Percentiles rank a stretch among this genome's conserved stretches.
These are phyloP conservation scores for Manis pentadactyla DNA, from an alignment of 2,797 vertebrate genomes.

Conservation along the genomic window DNA sequence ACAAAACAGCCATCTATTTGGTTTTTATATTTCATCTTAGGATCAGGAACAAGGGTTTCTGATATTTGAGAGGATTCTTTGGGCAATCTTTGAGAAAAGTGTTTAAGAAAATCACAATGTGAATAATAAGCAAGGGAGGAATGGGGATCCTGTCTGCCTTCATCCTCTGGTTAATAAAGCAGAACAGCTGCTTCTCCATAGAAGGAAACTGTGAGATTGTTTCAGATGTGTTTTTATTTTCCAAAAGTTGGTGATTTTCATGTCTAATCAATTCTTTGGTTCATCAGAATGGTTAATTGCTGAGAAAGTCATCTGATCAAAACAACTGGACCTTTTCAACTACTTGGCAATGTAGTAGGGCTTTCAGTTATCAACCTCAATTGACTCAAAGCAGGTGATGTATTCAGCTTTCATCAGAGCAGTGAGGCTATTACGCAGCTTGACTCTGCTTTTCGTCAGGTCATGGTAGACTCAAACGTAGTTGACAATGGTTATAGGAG, in stretches of 20 bases:
- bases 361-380: constrained; percentile 10
- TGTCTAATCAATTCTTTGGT: constrained; percentile 52
- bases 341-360: neutral
- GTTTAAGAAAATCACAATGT: constrained; percentile 65
- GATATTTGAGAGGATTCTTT: constrained; percentile 67
- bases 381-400: constrained; percentile 49
- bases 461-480: neutral
- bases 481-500: neutral
- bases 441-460: neutral
- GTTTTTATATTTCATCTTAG: constrained; percentile 72
- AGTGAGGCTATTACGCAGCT: neutral
- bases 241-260: constrained; percentile 37
- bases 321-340: constrained; percentile 18
- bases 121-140: constrained; percentile 60
- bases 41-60: constrained; percentile 67
- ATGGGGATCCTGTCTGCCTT: neutral
- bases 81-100: constrained; percentile 60
- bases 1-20: constrained; percentile 74
- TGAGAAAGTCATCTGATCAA: constrained; percentile 58
- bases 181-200: neutral
- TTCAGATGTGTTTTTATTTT: constrained; percentile 33
- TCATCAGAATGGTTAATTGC: constrained; percentile 60
- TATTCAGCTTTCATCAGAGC: constrained; percentile 24
- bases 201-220: neutral
- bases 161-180: neutral